These are phyloP conservation scores for Corvus moneduloides DNA, from an alignment of 2,113 vertebrate genomes.

Conservation along the genomic window DNA sequence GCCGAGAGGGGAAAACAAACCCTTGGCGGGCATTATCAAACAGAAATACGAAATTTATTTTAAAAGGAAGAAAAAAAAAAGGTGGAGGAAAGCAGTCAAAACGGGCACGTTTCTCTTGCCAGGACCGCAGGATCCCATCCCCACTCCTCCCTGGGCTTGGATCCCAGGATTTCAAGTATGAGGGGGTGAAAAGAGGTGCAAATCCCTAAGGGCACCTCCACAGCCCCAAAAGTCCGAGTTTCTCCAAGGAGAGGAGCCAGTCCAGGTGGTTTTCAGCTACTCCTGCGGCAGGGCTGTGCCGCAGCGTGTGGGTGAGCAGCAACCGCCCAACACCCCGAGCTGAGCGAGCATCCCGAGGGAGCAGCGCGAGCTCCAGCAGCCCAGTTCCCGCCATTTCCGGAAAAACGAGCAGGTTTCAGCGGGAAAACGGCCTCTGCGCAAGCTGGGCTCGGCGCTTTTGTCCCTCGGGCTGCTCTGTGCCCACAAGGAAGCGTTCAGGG, in stretches of 20 bases:
- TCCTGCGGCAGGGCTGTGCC: too few relatives aligned
- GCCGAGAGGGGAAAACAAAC: background rate
- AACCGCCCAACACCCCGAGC: fast-evolving
- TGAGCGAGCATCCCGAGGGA: background rate
- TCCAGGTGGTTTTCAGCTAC: fast-evolving
- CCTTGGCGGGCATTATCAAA: background rate
- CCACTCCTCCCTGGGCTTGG: background rate
- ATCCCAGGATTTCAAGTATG: background rate
- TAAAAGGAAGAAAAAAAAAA: background rate
- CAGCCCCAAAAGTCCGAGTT: background rate
- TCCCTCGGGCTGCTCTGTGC: background rate
- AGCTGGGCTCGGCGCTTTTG: fast-evolving
- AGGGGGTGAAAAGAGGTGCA: fast-evolving
- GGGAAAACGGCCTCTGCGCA: fast-evolving
- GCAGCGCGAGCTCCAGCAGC: background rate
- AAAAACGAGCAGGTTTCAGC: fast-evolving
- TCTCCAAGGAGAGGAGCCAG: background rate
- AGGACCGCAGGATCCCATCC: too few relatives aligned
- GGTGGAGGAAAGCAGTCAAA: fast-evolving
- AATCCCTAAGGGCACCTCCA: background rate
- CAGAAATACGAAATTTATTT: background rate
- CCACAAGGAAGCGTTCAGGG: background rate
- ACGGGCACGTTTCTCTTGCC: background rate
- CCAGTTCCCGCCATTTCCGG: fast-evolving
- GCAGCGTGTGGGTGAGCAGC: fast-evolving